Conservation (phyloP, 1,140 invertebrate species). For the Lucilia cuprina region DNA sequence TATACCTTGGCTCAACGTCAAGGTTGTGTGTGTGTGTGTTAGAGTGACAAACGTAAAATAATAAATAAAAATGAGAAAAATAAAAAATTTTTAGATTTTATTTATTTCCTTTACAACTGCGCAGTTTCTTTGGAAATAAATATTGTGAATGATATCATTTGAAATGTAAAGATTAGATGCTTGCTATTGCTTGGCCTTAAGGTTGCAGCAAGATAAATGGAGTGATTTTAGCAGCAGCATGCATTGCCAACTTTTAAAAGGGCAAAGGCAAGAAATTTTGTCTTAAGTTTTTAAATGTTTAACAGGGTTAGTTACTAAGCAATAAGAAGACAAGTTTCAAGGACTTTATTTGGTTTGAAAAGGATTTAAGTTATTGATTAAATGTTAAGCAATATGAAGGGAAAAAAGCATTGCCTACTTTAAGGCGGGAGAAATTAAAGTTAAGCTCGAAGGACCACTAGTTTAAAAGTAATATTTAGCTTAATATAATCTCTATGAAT, state of each 20-base stretch:
- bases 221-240: too few species aligned
- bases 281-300: slow-evolving; percentile 20
- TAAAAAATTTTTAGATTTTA: slow-evolving; percentile 1
- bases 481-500: too few species aligned
- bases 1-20: background rate
- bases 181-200: background rate
- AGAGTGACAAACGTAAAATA: background rate
- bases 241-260: background rate
- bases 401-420: too few species aligned
- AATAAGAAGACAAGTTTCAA: background rate
- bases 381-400: too few species aligned
- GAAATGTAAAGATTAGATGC: slow-evolving; percentile 8
- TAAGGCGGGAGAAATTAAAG: too few species aligned
- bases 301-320: slow-evolving; percentile 34
- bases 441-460: too few species aligned
- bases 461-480: too few species aligned
- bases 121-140: background rate
- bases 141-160: slow-evolving; percentile 1
- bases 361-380: too few species aligned
- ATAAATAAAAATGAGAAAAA: background rate
- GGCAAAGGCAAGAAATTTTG: background rate
- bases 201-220: background rate
- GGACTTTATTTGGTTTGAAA: background rate
- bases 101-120: background rate
- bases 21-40: background rate